A percentile compares a stretch with the other conserved stretches of the same genome.
These are phyloP conservation scores for Zootermopsis nevadensis DNA, from an alignment of 2,888 invertebrate genomes.

Conservation along the genomic window DNA sequence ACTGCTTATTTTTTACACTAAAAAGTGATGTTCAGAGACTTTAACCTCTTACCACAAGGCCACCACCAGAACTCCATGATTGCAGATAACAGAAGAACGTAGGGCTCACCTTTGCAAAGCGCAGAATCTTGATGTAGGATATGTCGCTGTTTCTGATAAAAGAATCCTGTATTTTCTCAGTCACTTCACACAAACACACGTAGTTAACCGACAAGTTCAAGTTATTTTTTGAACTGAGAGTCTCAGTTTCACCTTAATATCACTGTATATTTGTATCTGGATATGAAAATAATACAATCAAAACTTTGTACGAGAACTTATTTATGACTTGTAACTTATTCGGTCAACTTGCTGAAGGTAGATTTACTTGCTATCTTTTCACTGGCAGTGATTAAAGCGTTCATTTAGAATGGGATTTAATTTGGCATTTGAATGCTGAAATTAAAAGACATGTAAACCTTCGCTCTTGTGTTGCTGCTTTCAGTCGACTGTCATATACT, in stretches of 20 bases:
- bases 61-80: no score
- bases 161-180: background rate
- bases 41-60: no score
- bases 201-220: no score
- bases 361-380: background rate
- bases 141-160: background rate
- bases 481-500: background rate
- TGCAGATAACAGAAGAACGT: background rate
- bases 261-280: background rate
- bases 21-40: no score
- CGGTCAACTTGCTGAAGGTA: background rate
- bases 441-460: background rate
- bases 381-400: slow-evolving; percentile 29
- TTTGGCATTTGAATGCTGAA: background rate
- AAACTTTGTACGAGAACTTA: background rate
- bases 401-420: background rate
- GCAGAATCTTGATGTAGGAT: background rate
- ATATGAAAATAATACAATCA: background rate
- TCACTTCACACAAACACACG: background rate
- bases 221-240: no score
- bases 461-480: background rate
- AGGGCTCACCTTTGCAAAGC: background rate
- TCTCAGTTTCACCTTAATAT: background rate
- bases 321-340: background rate
- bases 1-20: no score